Percentiles rank a stretch among this genome's conserved stretches.
These are phyloP conservation scores for Gallinago undulata DNA, from an alignment of 2,113 vertebrate genomes.

Conservation along the genomic window DNA sequence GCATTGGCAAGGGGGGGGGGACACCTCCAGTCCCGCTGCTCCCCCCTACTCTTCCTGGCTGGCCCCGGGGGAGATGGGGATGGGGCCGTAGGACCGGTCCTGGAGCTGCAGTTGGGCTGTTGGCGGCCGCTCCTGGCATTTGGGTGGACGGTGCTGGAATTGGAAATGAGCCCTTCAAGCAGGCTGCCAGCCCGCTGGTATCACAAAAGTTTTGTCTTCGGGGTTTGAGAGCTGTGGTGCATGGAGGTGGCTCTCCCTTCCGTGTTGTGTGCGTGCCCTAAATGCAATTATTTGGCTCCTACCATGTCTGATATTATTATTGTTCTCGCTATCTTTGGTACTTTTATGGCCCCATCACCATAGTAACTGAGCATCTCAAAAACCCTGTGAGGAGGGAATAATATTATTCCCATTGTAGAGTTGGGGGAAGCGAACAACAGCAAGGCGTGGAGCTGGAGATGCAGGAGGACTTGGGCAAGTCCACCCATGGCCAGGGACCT, in stretches of 20 bases:
- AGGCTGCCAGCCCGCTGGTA: neutral
- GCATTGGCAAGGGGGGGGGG: neutral
- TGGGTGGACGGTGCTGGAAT: neutral
- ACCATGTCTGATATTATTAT: conserved; percentile 66
- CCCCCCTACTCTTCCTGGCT: neutral
- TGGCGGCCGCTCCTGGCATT: neutral
- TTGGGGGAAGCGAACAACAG: neutral
- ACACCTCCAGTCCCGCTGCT: rapidly evolving
- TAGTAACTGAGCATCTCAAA: conserved; percentile 67
- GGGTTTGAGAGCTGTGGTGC: neutral
- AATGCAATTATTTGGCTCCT: conserved; percentile 65
- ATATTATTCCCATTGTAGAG: conserved; percentile 48
- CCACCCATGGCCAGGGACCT: neutral
- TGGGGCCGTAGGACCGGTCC: neutral
- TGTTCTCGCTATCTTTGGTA: conserved; percentile 67
- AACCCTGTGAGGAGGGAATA: conserved; percentile 54
- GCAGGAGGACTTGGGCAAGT: neutral
- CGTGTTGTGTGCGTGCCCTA: conserved; percentile 32
- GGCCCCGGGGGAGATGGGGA: neutral
- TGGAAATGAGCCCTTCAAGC: neutral
- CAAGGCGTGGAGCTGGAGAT: neutral
- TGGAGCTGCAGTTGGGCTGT: neutral
- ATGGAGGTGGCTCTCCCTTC: conserved; percentile 35
- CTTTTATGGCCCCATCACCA: conserved; percentile 67
- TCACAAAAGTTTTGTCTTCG: neutral